Evolutionary conservation across 2,888 invertebrate genomes (phyloP), one percentile per base, ranked within the genome.

Genomic region (Aleiodes testaceus): DNA sequence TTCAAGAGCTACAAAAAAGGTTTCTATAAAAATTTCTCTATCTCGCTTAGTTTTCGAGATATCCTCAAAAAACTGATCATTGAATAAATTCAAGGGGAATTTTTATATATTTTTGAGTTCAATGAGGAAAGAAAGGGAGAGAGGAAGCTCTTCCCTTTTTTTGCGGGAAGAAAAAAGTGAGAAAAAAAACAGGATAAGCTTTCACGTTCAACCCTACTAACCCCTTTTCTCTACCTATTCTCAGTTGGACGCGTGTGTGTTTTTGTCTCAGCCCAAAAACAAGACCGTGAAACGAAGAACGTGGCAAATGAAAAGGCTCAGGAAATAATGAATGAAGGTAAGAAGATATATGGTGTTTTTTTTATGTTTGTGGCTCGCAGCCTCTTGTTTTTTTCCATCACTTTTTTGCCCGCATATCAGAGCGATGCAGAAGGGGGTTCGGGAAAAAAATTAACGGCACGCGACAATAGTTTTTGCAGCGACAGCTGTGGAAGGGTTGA

Each of bases 401-500:
- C 61, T 65, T 18, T 22, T 9, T 2, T 30, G 44, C 52, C 36
- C 9, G 36, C 36, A 36, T 66, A 69, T 70, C 70, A 44, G 59
- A 66, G 61, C 12, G 36, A 47, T 20, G 45, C 45, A 47, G 26
- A 5, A 67, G 45, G 55, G 55, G 6, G 65, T 52, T 52, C n/a
- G 63, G 71, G 78, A 73, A 78, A 78, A 70, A 55, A 70, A 74
- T 75, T 76, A 78, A 74, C 66, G 70, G 65, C 52, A 73, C 76
- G 79, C 81, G 77, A 84, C 83, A 83, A 84, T 82, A 77, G 74
- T 69, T 18, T 59, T 47, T 18, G 72, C 42, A 79, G 76, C 59
- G 77, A 81, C 86, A 86, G 86, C 85, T 86, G 86, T 77, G 80
- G 80, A 86, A 85, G 85, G 86, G 85, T 85, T 81, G 78, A 67